Conservation (phyloP, 1,140 invertebrate genomes). For the Euwallacea similis region DNA sequence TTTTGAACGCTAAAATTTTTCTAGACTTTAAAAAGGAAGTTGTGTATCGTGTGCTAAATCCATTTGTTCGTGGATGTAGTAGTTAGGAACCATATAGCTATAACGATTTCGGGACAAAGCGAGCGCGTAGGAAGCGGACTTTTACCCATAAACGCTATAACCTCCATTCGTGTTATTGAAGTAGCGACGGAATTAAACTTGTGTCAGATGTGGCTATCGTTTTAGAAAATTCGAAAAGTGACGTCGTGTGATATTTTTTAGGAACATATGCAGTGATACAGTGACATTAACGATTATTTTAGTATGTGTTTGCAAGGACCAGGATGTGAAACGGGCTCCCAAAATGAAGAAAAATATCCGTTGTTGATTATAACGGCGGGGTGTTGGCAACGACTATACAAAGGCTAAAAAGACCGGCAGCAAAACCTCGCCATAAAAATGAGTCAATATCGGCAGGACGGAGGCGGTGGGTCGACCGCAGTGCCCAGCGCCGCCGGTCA, state of each 20-base stretch:
- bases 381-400: conserved; percentile 58
- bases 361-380: conserved; percentile 54
- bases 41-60: not conserved
- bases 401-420: conserved; percentile 52
- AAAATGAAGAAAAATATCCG: conserved; percentile 55
- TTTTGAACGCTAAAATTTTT: not conserved
- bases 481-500: conserved; percentile 40
- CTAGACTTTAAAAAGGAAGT: not conserved
- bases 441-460: conserved; percentile 54
- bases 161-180: conserved; percentile 69
- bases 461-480: conserved; percentile 43
- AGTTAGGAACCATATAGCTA: not conserved
- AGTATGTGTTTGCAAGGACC: conserved; percentile 56
- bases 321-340: conserved; percentile 48
- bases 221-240: conserved; percentile 58
- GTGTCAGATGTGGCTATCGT: conserved; percentile 65
- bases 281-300: conserved; percentile 54
- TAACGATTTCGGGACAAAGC: conserved; percentile 45
- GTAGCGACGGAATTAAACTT: conserved; percentile 66
- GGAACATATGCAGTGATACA: conserved; percentile 53
- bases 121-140: conserved; percentile 58
- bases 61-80: not conserved
- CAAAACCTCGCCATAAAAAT: conserved; percentile 51
- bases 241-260: conserved; percentile 52
- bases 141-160: conserved; percentile 70